phyloP scores from a whole-genome alignment of 2,888 invertebrate genomes.

The Chaetogeoica ovagalla region DNA sequence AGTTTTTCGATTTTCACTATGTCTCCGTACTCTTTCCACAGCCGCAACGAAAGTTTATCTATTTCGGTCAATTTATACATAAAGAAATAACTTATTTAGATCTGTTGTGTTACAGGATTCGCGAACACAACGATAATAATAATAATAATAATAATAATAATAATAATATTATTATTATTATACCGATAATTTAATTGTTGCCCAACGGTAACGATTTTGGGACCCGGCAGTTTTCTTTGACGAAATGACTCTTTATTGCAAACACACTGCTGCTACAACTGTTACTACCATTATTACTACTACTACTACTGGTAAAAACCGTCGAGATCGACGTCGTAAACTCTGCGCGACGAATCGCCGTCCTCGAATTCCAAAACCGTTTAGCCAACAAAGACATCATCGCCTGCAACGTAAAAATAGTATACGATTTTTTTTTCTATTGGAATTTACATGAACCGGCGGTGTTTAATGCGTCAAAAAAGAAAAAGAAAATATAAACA shows the following conservation, averaged over 20 bases:
- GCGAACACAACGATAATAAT: no score
- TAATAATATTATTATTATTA: no score
- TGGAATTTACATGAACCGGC: background rate
- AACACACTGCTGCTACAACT: no score
- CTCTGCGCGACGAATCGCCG: background rate
- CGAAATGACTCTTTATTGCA: no score
- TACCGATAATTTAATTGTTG: constrained; percentile 84
- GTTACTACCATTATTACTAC: no score
- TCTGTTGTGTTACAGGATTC: no score
- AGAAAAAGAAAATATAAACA: no score
- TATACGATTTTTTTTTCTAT: background rate
- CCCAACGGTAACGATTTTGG: constrained; percentile 78
- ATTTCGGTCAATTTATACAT: constrained; percentile 68
- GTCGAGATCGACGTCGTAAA: constrained; percentile 2
- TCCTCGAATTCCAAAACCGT: background rate
- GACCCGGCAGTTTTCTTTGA: constrained; percentile 70
- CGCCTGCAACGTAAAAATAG: no score
- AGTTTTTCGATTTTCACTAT: constrained; percentile 71
- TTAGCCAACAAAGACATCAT: constrained; percentile 13
- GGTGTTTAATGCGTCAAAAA: background rate
- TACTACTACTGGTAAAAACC: background rate
- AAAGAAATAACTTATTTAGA: no score
- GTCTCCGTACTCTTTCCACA: constrained; percentile 68
- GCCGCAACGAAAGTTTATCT: constrained; percentile 67
- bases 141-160: no score